Percentiles rank a stretch among this genome's conserved stretches.
These are phyloP conservation scores for Caranx melampygus DNA, from an alignment of 2,113 vertebrate species.

Conservation along the genomic window DNA sequence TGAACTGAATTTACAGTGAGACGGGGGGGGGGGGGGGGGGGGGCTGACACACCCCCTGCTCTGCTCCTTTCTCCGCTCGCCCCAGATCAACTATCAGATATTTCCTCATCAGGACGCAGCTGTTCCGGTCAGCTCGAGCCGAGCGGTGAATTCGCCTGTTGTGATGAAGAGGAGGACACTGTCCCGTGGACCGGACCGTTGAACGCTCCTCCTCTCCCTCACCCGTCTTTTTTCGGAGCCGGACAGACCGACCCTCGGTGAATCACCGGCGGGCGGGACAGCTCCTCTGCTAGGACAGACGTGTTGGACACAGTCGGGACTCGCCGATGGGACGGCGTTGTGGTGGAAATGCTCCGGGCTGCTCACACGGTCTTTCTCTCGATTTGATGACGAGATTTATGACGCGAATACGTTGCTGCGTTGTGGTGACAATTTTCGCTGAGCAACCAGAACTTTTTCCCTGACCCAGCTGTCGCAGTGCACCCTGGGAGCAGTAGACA, in stretches of 20 bases:
- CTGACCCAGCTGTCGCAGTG: conserved; percentile 32
- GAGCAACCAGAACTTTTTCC: conserved; percentile 48
- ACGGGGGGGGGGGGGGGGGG: background rate
- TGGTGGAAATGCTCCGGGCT: background rate
- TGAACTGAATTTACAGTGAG: background rate
- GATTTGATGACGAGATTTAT: background rate
- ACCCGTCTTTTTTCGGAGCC: conserved; percentile 6
- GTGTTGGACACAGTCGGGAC: background rate
- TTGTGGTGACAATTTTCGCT: conserved; percentile 20
- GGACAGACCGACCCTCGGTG: conserved; percentile 38
- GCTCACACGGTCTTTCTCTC: background rate
- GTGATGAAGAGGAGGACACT: conserved; percentile 27
- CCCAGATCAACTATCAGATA: conserved; percentile 50
- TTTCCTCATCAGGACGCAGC: conserved; percentile 45
- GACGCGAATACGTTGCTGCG: background rate
- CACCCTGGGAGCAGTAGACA: conserved; percentile 23
- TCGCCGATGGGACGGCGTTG: background rate
- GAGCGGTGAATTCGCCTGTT: background rate
- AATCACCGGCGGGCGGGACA: conserved; percentile 24
- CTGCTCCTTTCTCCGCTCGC: conserved; percentile 42
- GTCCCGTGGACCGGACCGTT: conserved; percentile 19
- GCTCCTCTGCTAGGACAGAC: conserved; percentile 17
- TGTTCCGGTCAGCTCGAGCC: conserved; percentile 18
- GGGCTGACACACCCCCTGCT: conserved; percentile 49
- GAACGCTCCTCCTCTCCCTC: background rate